Evolutionary conservation across 2,888 invertebrate species (phyloP).

Genomic region (Pyrrhosoma nymphula): DNA sequence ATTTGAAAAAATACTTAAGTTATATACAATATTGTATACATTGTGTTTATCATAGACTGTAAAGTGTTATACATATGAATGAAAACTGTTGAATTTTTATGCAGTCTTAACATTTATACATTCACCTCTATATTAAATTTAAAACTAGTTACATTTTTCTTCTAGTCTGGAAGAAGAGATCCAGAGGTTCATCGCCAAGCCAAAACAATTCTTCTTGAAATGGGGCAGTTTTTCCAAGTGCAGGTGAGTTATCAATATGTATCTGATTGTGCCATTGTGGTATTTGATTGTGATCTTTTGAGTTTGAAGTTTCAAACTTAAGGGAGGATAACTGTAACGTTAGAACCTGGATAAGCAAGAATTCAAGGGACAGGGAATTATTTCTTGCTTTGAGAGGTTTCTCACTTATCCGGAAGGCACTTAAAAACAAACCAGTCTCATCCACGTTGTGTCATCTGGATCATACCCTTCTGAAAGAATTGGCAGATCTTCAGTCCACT

Average conservation of each 20-base stretch:
- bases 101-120: too few species aligned
- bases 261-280: conserved; percentile 68
- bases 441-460: neutral
- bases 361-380: too few species aligned
- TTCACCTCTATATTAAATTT: too few species aligned
- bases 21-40: too few species aligned
- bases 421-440: neutral
- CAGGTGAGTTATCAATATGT: conserved; percentile 82
- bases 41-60: too few species aligned
- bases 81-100: too few species aligned
- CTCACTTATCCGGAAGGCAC: neutral
- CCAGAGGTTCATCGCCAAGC: conserved; percentile 91
- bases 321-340: too few species aligned
- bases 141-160: too few species aligned
- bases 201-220: conserved; percentile 91
- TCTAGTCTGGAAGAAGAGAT: conserved; percentile 83
- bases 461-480: conserved; percentile 47
- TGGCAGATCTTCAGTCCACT: conserved; percentile 69
- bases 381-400: neutral
- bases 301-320: neutral
- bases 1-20: too few species aligned
- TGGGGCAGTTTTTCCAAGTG: conserved; percentile 97
- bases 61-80: too few species aligned
- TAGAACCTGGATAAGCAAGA: too few species aligned
- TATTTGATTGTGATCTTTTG: neutral